Evolutionary conservation across 2,113 vertebrate genomes (phyloP), one percentile per base, ranked within the genome.

Genomic region (Lates calcarifer): DNA sequence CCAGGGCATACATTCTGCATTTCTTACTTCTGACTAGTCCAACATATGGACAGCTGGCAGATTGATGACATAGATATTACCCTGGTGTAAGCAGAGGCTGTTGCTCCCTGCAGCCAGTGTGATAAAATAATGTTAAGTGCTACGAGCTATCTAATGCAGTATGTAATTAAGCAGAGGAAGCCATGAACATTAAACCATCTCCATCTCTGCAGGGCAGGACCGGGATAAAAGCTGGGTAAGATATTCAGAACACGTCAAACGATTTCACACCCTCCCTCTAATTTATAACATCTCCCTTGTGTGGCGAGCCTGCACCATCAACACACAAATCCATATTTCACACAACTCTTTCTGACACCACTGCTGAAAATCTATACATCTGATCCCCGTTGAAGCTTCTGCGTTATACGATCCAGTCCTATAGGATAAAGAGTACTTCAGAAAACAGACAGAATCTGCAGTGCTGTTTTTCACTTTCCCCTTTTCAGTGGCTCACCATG

Each of bases 281-380:
- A 70, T 75, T 82, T 63, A 75, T 24, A 63, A 62, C 57, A 47
- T 56, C 35, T 75, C 64, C 64, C 65, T 22, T 63, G 65, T 63
- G 72, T 35, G 22, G 57, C 37, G 22, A 22, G 43, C 39, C n/a
- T 0, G 7, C 39, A 37, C 20, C 31, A 37, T 58, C 53, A 58
- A 67, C 31, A 45, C 64, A 57, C 57, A 69, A 70, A 82, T 82
- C 72, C 47, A 63, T 75, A 63, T 69, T 69, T 63, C 64, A 69
- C 47, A 69, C 56, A 75, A 81, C 15, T 67, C 70, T 66, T 53
- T 74, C 60, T 55, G 47, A 64, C 12, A 14, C 20, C 7, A 26
- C 56, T 18, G 31, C 53, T 47, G 79, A 55, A 82, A 64, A 76
- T 63, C 57, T 45, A 63, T 82, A 56, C n/a, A 7, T 51, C 60